A percentile compares a stretch with the other conserved stretches of the same genome.
Evolutionary conservation across 1,140 invertebrate genomes (phyloP).

Genomic region (Delia radicum): DNA sequence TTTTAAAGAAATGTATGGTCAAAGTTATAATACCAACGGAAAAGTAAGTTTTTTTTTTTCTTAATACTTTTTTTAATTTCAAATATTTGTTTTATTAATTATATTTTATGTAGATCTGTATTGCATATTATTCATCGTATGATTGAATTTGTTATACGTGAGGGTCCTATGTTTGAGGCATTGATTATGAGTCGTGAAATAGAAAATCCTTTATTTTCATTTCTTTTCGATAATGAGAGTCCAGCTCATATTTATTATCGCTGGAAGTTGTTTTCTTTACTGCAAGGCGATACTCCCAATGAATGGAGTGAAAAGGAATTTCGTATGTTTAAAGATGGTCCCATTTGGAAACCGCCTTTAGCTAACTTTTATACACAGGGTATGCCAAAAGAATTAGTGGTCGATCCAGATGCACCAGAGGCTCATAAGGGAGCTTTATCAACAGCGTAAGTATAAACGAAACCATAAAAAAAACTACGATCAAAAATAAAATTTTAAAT

Average conservation of each 20-base stretch:
- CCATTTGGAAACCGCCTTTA: conserved; percentile 92
- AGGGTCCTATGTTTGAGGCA: conserved; percentile 99
- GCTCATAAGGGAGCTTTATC: conserved; percentile 70
- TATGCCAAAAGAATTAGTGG: conserved; percentile 81
- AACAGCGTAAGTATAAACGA: conserved; percentile 58
- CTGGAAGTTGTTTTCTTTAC: conserved; percentile 96
- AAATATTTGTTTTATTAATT: no score
- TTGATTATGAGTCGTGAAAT: conserved; percentile 99
- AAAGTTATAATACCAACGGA: conserved; percentile 99
- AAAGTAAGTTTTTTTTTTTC: conserved; percentile 54
- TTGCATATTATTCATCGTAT: conserved; percentile 96
- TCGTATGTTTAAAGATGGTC: conserved; percentile 94
- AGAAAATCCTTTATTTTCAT: conserved; percentile 94
- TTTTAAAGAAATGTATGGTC: conserved; percentile 72
- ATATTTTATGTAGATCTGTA: conserved; percentile 64
- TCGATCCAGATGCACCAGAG: conserved; percentile 72
- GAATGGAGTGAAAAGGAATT: conserved; percentile 95
- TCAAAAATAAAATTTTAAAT: no score
- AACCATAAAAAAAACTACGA: no score
- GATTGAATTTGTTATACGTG: conserved; percentile 98
- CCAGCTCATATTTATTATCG: conserved; percentile 97
- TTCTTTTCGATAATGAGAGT: conserved; percentile 98
- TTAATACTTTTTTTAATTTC: neutral
- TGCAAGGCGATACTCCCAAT: conserved; percentile 93
- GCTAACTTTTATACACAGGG: conserved; percentile 91